Evolutionary conservation across 2,797 vertebrate genomes (phyloP).

Genomic region (Pipistrellus pygmaeus): DNA sequence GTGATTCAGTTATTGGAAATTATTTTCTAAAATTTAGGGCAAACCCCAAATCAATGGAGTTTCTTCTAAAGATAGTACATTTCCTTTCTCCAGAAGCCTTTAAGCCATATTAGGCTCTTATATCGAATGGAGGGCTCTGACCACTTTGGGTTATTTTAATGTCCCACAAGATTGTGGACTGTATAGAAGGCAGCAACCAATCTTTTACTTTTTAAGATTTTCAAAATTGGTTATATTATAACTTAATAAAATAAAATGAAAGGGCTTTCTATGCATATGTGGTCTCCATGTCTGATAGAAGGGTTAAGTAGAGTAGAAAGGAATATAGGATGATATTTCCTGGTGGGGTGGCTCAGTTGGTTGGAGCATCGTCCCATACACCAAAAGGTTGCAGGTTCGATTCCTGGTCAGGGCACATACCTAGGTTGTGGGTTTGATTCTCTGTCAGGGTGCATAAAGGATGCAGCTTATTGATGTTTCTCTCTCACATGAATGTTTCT

Average conservation of each 20-base stretch:
- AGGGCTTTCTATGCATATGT: background rate
- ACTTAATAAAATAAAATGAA: background rate
- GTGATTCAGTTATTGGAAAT: background rate
- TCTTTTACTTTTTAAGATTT: constrained; percentile 43
- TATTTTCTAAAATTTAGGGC: constrained; percentile 55
- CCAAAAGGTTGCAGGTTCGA: background rate
- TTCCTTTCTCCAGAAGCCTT: background rate
- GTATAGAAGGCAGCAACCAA: background rate
- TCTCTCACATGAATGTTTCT: background rate
- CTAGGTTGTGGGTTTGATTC: background rate
- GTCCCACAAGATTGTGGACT: background rate
- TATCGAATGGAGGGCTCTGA: background rate
- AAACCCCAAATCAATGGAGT: background rate
- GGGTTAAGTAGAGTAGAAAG: background rate
- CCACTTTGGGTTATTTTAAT: background rate
- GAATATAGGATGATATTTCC: background rate
- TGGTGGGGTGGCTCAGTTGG: background rate
- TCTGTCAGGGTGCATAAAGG: background rate
- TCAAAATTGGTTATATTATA: constrained; percentile 28
- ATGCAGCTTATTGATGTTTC: background rate
- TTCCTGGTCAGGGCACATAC: background rate
- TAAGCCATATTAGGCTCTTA: background rate
- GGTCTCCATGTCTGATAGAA: background rate
- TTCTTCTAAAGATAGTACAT: constrained; percentile 15
- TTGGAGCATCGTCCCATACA: background rate